Evolutionary conservation across 1,140 invertebrate species (phyloP).

Genomic region (Fopius arisanus): DNA sequence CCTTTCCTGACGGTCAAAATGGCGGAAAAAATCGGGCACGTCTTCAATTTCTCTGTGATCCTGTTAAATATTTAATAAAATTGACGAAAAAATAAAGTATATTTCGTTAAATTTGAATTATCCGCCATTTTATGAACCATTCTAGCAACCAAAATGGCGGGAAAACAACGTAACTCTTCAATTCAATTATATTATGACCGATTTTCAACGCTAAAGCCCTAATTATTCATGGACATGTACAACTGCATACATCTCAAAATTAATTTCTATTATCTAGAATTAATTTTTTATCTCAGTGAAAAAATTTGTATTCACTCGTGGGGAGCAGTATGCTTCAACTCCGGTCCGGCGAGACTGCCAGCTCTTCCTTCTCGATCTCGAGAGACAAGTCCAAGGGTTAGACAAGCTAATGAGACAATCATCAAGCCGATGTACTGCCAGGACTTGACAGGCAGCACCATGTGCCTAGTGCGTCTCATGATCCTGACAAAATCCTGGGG

Average conservation of each 20-base stretch:
- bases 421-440: slow-evolving; percentile 58
- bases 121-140: too few species aligned
- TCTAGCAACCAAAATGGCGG: too few species aligned
- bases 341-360: slow-evolving; percentile 54
- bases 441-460: slow-evolving; percentile 53
- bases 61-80: too few species aligned
- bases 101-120: too few species aligned
- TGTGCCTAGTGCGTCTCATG: slow-evolving; percentile 55
- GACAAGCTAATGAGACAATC: slow-evolving; percentile 55
- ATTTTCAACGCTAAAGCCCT: too few species aligned
- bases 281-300: neutral
- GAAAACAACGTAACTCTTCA: too few species aligned
- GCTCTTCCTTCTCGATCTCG: slow-evolving; percentile 55
- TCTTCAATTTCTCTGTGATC: neutral
- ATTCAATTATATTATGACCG: too few species aligned
- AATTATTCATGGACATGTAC: too few species aligned
- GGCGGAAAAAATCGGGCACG: slow-evolving; percentile 3
- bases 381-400: slow-evolving; percentile 54
- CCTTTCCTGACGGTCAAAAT: too few species aligned
- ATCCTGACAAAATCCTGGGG: slow-evolving; percentile 15
- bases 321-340: slow-evolving; percentile 53
- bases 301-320: slow-evolving; percentile 46
- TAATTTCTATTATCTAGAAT: too few species aligned
- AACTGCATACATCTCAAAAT: too few species aligned
- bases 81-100: too few species aligned